Percentiles rank a stretch among this genome's conserved stretches.
phyloP scores from a whole-genome alignment of 2,113 vertebrate genomes.

The Cygnus atratus region DNA sequence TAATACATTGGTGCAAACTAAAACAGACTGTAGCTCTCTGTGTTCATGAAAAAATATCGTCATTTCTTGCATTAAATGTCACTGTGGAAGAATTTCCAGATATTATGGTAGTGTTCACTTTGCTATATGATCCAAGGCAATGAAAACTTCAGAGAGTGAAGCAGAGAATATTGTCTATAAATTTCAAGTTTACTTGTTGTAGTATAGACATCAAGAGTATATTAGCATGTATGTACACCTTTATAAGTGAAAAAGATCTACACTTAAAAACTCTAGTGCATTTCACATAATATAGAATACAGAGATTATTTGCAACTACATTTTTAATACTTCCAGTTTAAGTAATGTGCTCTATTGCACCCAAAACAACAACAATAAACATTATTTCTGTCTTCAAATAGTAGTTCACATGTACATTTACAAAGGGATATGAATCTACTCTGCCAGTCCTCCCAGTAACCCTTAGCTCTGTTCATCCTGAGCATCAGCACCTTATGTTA shows the following conservation, averaged over 20 bases:
- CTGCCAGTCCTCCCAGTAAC: not conserved
- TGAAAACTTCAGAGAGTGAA: not conserved
- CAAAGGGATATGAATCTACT: not conserved
- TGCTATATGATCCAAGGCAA: not conserved
- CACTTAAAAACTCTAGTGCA: not conserved
- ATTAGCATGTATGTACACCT: not conserved
- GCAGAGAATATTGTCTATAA: not conserved
- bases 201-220: not conserved
- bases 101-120: not conserved
- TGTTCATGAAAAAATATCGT: not conserved
- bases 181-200: not conserved
- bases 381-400: not conserved
- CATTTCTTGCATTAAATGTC: not conserved
- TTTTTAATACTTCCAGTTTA: not conserved
- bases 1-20: not conserved
- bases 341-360: not conserved
- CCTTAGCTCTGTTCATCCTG: not conserved
- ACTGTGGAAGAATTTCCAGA: not conserved
- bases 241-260: not conserved
- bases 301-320: not conserved
- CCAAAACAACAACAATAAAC: not conserved
- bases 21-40: not conserved
- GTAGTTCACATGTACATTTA: not conserved
- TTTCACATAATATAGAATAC: not conserved
- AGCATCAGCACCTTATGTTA: not conserved